These are phyloP conservation scores for Leuciscus waleckii DNA, from an alignment of 2,797 vertebrate genomes.

Conservation along the genomic window DNA sequence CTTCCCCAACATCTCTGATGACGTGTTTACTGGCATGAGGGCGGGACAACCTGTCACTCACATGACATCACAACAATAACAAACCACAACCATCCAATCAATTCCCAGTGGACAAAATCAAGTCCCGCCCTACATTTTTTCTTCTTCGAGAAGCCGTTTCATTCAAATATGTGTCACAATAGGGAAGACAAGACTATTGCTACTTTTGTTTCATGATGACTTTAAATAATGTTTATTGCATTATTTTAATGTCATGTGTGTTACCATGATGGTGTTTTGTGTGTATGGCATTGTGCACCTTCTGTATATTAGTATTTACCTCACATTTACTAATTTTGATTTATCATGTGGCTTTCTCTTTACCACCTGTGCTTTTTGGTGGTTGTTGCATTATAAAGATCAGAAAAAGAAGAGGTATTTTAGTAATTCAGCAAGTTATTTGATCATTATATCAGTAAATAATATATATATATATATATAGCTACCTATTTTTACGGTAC, in stretches of 20 bases:
- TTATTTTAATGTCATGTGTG: background rate
- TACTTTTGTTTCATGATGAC: background rate
- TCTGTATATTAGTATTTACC: no score
- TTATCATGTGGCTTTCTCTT: background rate
- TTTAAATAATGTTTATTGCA: background rate
- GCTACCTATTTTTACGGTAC: background rate
- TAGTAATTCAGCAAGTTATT: background rate
- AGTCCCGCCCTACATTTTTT: accelerated
- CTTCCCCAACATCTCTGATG: no score
- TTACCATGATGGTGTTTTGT: background rate
- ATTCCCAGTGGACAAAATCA: background rate
- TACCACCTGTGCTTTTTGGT: background rate
- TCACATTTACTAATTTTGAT: background rate
- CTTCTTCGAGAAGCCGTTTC: background rate
- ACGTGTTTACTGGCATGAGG: background rate
- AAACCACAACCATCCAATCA: background rate
- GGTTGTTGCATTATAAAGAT: background rate
- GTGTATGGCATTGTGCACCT: no score
- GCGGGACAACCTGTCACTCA: background rate
- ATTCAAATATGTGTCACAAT: background rate
- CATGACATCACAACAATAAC: background rate
- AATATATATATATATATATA: background rate
- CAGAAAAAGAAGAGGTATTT: background rate
- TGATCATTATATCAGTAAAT: background rate
- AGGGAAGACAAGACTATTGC: background rate